phyloP scores from a whole-genome alignment of 1,140 invertebrate species.

The Drosophila bipectinata region DNA sequence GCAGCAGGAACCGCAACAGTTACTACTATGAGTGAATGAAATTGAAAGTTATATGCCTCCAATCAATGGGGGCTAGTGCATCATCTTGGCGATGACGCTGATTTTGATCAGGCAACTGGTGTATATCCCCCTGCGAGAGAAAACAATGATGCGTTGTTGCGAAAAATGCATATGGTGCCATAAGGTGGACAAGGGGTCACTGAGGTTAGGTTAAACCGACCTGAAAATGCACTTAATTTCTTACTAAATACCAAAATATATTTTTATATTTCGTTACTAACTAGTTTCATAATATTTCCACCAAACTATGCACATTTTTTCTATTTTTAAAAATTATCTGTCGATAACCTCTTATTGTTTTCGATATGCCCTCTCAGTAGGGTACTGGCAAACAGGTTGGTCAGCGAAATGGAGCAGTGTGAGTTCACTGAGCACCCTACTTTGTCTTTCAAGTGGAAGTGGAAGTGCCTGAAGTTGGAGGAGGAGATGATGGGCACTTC shows the following conservation, averaged over 20 bases:
- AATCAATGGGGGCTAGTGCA: constrained; percentile 60
- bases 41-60: constrained; percentile 61
- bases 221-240: neutral
- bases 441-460: constrained; percentile 65
- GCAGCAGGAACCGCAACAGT: constrained; percentile 18
- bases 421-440: constrained; percentile 71
- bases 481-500: constrained; percentile 7
- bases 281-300: no score
- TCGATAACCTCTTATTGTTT: no score
- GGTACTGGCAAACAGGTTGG: constrained; percentile 61
- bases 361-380: neutral
- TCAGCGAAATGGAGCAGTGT: constrained; percentile 63
- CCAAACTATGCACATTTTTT: no score
- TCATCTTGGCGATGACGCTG: constrained; percentile 44
- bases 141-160: constrained; percentile 17
- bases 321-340: no score
- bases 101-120: constrained; percentile 46
- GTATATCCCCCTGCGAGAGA: constrained; percentile 9
- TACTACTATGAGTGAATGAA: constrained; percentile 57
- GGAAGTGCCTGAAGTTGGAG: constrained; percentile 38
- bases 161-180: constrained; percentile 28
- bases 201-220: neutral
- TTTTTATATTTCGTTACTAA: neutral
- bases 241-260: neutral
- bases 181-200: constrained; percentile 5